Conservation (phyloP, 2,797 vertebrate species). For the Chaenodraco wilsoni region DNA sequence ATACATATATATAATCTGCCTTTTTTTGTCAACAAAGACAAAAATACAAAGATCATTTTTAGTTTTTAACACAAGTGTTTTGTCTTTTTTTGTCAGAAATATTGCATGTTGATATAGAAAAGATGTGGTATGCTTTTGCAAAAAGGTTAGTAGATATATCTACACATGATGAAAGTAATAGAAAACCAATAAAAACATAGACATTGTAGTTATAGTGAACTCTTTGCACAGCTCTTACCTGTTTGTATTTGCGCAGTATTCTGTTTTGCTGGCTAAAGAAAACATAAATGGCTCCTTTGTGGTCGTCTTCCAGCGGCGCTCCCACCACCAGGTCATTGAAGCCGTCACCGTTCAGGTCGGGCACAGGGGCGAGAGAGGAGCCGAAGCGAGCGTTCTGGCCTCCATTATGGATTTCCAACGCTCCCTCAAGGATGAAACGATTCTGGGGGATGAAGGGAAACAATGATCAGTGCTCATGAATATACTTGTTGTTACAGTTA, state of each 20-base stretch:
- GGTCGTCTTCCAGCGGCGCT: slow-evolving; percentile 92
- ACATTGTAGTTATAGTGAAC: not conserved
- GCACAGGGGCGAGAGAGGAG: slow-evolving; percentile 89
- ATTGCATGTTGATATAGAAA: not conserved
- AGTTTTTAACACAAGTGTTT: too few relatives aligned
- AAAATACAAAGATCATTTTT: too few relatives aligned
- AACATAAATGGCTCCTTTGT: slow-evolving; percentile 92
- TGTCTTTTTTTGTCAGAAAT: too few relatives aligned
- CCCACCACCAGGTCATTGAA: slow-evolving; percentile 94
- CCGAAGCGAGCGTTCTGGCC: slow-evolving; percentile 97
- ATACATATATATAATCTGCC: too few relatives aligned
- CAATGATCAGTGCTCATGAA: not conserved
- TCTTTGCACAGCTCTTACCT: slow-evolving; percentile 79
- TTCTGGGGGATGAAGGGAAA: slow-evolving; percentile 75
- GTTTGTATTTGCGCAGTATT: slow-evolving; percentile 90
- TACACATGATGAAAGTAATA: not conserved
- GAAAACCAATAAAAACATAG: not conserved
- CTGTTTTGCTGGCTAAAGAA: slow-evolving; percentile 88
- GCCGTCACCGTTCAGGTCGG: slow-evolving; percentile 94
- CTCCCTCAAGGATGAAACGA: slow-evolving; percentile 87
- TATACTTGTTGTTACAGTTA: not conserved
- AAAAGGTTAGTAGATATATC: not conserved
- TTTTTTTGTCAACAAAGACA: too few relatives aligned
- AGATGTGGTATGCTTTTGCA: not conserved
- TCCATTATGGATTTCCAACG: slow-evolving; percentile 86